Percentiles rank a stretch among this genome's conserved stretches.
These are phyloP conservation scores for Sinopyrophorus schimmeli DNA, from an alignment of 2,888 invertebrate genomes.

Conservation along the genomic window DNA sequence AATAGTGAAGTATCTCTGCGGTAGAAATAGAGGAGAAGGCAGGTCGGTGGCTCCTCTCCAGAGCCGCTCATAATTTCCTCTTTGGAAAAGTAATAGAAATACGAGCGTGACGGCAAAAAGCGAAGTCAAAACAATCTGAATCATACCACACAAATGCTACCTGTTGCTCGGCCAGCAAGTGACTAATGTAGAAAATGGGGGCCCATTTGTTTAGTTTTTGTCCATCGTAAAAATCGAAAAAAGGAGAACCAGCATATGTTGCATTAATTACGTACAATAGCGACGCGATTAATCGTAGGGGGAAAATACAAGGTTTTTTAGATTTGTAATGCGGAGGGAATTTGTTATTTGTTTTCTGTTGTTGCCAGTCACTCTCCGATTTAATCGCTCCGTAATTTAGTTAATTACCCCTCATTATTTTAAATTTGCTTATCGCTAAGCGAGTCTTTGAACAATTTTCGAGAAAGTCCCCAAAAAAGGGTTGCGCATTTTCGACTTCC, in stretches of 20 bases:
- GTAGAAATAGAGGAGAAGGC: constrained; percentile 23
- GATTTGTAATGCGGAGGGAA: constrained; percentile 1
- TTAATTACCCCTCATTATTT: constrained; percentile 24
- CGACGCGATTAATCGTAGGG: constrained; percentile 17
- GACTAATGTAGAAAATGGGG: constrained; percentile 22
- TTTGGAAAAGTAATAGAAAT: constrained; percentile 26
- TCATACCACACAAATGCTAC: constrained; percentile 26
- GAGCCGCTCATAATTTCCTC: constrained; percentile 28
- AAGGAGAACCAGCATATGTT: constrained; percentile 17
- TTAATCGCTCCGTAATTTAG: constrained; percentile 18
- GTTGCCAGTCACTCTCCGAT: constrained; percentile 5
- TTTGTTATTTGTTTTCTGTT: constrained; percentile 1
- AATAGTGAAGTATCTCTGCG: constrained; percentile 26
- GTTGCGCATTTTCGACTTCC: constrained; percentile 14
- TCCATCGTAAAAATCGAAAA: constrained; percentile 13
- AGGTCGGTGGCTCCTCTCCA: constrained; percentile 28
- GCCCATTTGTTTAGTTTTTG: constrained; percentile 19
- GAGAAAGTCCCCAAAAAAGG: too few relatives aligned
- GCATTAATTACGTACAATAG: constrained; percentile 12
- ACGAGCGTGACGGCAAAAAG: constrained; percentile 28
- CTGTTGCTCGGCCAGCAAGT: constrained; percentile 31
- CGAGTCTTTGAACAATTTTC: too few relatives aligned
- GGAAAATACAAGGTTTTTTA: not conserved
- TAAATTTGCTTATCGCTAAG: constrained; percentile 1
- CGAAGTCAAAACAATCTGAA: constrained; percentile 26